Conservation (phyloP, 2,797 vertebrate species). For the Mormyrus proboscirostris region DNA sequence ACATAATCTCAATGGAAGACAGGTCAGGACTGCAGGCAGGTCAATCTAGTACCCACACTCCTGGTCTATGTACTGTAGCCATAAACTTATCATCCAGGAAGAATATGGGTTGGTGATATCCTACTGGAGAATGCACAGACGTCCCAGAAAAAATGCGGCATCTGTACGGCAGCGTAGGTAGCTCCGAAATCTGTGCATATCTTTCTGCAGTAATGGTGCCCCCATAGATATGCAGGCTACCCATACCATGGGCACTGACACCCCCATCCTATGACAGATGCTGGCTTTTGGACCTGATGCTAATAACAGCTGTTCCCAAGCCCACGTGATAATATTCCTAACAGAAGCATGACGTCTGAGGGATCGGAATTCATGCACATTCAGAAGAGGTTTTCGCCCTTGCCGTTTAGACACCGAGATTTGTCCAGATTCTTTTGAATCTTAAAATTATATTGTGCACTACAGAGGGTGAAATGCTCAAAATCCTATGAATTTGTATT, state of each 20-base stretch:
- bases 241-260: neutral
- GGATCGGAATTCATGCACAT: neutral
- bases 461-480: neutral
- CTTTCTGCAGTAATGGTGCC: neutral
- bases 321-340: neutral
- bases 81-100: neutral
- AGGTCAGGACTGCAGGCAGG: neutral
- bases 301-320: neutral
- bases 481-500: neutral
- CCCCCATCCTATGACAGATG: neutral
- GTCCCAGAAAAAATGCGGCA: neutral
- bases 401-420: neutral
- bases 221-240: neutral
- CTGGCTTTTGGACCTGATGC: neutral
- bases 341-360: neutral
- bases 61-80: neutral
- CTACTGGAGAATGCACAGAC: neutral
- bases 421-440: neutral
- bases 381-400: neutral
- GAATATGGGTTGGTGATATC: neutral
- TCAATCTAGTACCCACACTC: neutral
- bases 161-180: neutral
- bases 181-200: neutral
- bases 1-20: neutral
- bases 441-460: neutral